Conservation (phyloP, 2,888 invertebrate genomes). For the Cremastinae sp. region DNA sequence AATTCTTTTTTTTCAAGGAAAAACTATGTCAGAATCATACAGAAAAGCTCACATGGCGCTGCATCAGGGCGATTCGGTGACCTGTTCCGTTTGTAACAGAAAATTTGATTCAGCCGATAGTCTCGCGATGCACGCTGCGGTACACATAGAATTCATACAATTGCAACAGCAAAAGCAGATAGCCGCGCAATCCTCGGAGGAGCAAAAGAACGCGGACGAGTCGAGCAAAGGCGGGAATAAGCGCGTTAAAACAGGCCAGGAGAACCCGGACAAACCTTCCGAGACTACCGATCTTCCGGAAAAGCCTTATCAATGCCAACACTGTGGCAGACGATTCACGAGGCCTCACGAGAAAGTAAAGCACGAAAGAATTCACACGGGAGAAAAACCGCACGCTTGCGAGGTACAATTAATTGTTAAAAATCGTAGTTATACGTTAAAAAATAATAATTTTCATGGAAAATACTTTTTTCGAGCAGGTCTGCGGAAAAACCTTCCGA, state of each 20-base stretch:
- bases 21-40: constrained; percentile 80
- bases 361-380: constrained; percentile 92
- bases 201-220: constrained; percentile 29
- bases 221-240: constrained; percentile 1
- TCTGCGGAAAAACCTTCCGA: constrained; percentile 90
- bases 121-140: constrained; percentile 88
- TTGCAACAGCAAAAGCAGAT: constrained; percentile 57
- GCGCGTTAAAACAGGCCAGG: background rate
- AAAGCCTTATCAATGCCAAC: constrained; percentile 86
- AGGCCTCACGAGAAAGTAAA: constrained; percentile 91
- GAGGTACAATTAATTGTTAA: too few relatives aligned
- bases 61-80: constrained; percentile 83
- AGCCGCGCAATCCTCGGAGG: constrained; percentile 2
- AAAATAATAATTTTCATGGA: background rate
- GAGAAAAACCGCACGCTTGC: constrained; percentile 90
- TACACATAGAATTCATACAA: constrained; percentile 81
- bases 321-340: constrained; percentile 87
- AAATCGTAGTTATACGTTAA: constrained; percentile 8
- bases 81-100: constrained; percentile 87
- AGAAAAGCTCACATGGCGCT: constrained; percentile 85
- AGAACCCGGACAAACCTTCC: background rate
- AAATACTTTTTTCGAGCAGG: constrained; percentile 71
- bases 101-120: constrained; percentile 86
- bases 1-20: too few relatives aligned
- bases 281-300: constrained; percentile 59